Percentiles rank a stretch among this genome's conserved stretches.
These are phyloP conservation scores for Tenebrio molitor DNA, from an alignment of 1,140 invertebrate genomes.

Conservation along the genomic window DNA sequence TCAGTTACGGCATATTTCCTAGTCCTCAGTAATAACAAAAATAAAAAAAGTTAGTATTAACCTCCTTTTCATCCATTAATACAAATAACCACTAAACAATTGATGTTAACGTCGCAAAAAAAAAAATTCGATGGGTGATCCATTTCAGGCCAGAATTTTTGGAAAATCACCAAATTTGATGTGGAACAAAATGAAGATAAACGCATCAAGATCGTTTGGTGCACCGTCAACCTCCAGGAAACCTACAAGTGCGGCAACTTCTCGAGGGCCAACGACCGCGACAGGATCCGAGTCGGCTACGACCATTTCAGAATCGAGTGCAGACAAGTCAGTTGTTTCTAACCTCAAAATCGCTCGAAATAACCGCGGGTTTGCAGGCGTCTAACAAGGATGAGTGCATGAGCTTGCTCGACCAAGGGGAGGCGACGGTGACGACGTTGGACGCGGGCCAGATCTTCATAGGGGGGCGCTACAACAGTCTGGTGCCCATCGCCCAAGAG, in stretches of 20 bases:
- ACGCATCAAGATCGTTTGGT: conserved; percentile 74
- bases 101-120: conserved; percentile 5
- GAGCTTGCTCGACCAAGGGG: conserved; percentile 79
- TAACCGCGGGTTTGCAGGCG: conserved; percentile 68
- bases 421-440: conserved; percentile 87
- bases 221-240: conserved; percentile 80
- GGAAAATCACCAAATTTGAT: conserved; percentile 55
- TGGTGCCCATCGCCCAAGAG: conserved; percentile 91
- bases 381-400: conserved; percentile 89
- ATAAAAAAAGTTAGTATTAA: conserved; percentile 44
- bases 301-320: conserved; percentile 76
- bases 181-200: conserved; percentile 46
- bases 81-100: too few species aligned
- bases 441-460: conserved; percentile 95
- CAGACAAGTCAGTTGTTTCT: conserved; percentile 70
- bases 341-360: too few species aligned
- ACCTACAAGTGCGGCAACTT: conserved; percentile 84
- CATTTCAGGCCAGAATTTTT: conserved; percentile 58
- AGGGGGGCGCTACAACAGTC: conserved; percentile 91
- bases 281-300: conserved; percentile 74
- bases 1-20: conserved; percentile 29
- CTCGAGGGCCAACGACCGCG: conserved; percentile 74
- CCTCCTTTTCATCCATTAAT: neutral
- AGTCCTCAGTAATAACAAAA: conserved; percentile 20
- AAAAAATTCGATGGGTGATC: neutral